Percentiles rank a stretch among this genome's conserved stretches.
Conservation (phyloP, 2,888 invertebrate species). For the Tenthredo amoena region DNA sequence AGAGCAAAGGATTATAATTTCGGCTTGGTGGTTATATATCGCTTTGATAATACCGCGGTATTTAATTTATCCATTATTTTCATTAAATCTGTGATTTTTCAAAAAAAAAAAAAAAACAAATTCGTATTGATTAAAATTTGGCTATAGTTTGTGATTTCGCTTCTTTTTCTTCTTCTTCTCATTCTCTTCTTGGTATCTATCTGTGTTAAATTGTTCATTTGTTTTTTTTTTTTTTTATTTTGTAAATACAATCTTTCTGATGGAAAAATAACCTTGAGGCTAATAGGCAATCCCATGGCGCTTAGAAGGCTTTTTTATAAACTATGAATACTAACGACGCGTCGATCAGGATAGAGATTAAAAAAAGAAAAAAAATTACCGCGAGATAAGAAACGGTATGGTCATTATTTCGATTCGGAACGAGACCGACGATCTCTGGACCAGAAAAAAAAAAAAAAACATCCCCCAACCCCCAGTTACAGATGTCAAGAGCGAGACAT, state of each 20-base stretch:
- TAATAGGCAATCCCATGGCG: not conserved
- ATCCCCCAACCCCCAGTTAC: slow-evolving; percentile 23
- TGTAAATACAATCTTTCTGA: not conserved
- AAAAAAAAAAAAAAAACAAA: not conserved
- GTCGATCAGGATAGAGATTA: not conserved
- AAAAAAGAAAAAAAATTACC: not conserved
- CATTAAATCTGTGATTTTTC: not conserved
- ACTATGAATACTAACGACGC: not conserved
- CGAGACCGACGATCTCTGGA: not conserved
- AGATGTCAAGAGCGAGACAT: slow-evolving; percentile 23
- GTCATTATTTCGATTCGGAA: not conserved
- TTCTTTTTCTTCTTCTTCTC: not conserved
- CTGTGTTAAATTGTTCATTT: not conserved
- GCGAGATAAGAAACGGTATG: not conserved
- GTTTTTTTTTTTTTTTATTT: not conserved
- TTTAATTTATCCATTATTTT: not conserved
- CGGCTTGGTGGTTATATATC: slow-evolving; percentile 14
- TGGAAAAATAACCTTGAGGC: not conserved
- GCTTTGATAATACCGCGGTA: slow-evolving; percentile 1
- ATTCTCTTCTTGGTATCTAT: not conserved
- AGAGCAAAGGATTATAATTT: slow-evolving; percentile 3
- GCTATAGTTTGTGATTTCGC: not conserved
- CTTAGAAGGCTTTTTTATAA: not conserved
- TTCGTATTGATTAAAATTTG: not conserved
- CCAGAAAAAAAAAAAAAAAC: not conserved